phyloP scores from a whole-genome alignment of 2,797 vertebrate genomes.

The Sardinella longiceps region DNA sequence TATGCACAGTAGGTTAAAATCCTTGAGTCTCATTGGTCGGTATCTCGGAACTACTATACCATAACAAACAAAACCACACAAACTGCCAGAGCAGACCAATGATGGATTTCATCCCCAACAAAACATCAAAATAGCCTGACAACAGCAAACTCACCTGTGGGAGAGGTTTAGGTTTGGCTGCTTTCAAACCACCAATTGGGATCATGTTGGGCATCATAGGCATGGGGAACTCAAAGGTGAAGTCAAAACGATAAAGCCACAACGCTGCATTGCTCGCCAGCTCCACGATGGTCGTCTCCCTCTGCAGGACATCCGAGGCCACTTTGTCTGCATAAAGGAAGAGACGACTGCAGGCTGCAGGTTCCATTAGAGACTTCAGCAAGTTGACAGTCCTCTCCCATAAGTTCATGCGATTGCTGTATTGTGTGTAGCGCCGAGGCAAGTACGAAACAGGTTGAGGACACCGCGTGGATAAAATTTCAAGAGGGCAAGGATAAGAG shows the following conservation, averaged over 20 bases:
- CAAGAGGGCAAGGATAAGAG: constrained; percentile 55
- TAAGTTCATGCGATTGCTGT: constrained; percentile 60
- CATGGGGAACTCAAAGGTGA: background rate
- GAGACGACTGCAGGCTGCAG: constrained; percentile 57
- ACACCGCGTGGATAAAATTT: constrained; percentile 51
- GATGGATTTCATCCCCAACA: background rate
- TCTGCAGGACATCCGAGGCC: constrained; percentile 61
- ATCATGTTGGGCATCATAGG: constrained; percentile 26
- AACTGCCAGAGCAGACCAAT: no score
- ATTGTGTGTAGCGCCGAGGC: constrained; percentile 58
- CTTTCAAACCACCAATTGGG: constrained; percentile 19
- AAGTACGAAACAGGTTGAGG: constrained; percentile 64
- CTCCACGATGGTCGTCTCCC: constrained; percentile 40
- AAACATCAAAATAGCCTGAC: background rate
- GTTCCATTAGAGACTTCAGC: constrained; percentile 50
- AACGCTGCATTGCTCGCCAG: constrained; percentile 53
- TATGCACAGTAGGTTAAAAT: no score
- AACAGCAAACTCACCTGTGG: background rate
- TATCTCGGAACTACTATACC: no score
- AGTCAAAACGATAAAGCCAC: background rate
- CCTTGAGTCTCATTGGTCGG: no score
- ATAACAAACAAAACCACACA: no score
- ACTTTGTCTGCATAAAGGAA: constrained; percentile 51
- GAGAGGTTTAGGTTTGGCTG: background rate
- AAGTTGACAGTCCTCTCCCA: no score